Conservation (phyloP, 1,140 invertebrate species). For the Akabosia matsudoensis region DNA sequence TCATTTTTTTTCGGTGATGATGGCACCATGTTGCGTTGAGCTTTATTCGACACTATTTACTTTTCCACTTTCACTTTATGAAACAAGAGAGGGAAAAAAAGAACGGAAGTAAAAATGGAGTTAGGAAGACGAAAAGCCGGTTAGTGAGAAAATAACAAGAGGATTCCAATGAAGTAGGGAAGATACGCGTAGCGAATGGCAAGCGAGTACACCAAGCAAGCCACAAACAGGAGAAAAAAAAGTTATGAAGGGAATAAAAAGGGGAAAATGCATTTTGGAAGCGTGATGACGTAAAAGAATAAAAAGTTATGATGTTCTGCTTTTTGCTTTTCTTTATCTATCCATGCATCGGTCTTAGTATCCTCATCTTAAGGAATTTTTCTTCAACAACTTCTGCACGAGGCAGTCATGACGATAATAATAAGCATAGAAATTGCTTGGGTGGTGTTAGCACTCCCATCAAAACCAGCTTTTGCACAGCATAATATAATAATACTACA, state of each 20-base stretch:
- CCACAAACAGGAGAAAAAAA: too few species aligned
- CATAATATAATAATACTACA: not conserved
- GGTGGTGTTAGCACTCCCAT: not conserved
- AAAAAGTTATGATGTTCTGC: constrained; percentile 11
- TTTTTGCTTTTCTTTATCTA: not conserved
- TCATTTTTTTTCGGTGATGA: too few species aligned
- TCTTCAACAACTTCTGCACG: not conserved
- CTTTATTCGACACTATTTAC: too few species aligned
- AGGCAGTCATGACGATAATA: too few species aligned
- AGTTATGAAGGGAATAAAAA: not conserved
- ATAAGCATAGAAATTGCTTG: too few species aligned
- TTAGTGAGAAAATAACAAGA: too few species aligned
- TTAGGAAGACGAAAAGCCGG: not conserved
- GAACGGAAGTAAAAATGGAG: not conserved
- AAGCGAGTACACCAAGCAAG: too few species aligned
- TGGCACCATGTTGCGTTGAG: too few species aligned
- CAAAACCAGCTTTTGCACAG: constrained; percentile 8
- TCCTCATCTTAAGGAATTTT: not conserved
- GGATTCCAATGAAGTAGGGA: too few species aligned
- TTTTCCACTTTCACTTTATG: constrained; percentile 6
- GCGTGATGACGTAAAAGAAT: not conserved
- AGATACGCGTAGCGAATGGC: too few species aligned
- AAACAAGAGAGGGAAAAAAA: not conserved
- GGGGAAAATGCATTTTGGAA: constrained; percentile 11
- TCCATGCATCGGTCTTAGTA: not conserved